Evolutionary conservation across 2,113 vertebrate genomes (phyloP), one percentile per base, ranked within the genome.

Genomic region (Notarius lentiginosus): DNA sequence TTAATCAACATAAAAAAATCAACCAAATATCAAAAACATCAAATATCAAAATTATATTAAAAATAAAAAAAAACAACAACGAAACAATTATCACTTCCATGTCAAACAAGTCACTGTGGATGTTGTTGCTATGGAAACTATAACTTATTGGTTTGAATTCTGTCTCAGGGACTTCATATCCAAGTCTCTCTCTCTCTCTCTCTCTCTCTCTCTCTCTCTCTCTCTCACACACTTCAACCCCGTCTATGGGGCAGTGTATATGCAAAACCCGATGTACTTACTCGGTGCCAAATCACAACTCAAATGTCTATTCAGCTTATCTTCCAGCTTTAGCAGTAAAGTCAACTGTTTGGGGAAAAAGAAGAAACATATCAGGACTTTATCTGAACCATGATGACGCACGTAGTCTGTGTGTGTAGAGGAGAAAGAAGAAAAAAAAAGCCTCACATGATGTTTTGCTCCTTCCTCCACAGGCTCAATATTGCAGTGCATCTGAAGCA

Each of bases 401-500:
- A 34, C 10, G 47, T 7, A n/a, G 11, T 79, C 12, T 27, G 51
- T 55, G 51, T 72, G 5, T 41, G 6, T 20, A 2, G 5, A 6
- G 4, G 72, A 22, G 20, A 11, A 4, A 12, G 1, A 49, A 41
- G 27, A 47, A 49, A 47, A 3, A 12, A 79, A 49, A 68, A 77
- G 84, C 92, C 97, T 63, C 93, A 99, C 98, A 0, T 99, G 98
- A 90, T 99, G 98, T 91, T 97, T 99, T 41, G 96, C 94, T 0
- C 98, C 98, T 88, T 99, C 98, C 30, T 99, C 98, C 27, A 99
- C 97, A 0, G 98, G 97, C 92, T 99, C 98, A 0, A 99, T 99
- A 93, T 99, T 99, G 91, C 98, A 99, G 92, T 99, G 98, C 98
- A 99, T 99, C 93, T 99, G 96, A 79, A 99, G 96, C 86, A 99